Evolutionary conservation across 1,140 invertebrate species (phyloP).

Genomic region (Lordiphosa stackelbergi): DNA sequence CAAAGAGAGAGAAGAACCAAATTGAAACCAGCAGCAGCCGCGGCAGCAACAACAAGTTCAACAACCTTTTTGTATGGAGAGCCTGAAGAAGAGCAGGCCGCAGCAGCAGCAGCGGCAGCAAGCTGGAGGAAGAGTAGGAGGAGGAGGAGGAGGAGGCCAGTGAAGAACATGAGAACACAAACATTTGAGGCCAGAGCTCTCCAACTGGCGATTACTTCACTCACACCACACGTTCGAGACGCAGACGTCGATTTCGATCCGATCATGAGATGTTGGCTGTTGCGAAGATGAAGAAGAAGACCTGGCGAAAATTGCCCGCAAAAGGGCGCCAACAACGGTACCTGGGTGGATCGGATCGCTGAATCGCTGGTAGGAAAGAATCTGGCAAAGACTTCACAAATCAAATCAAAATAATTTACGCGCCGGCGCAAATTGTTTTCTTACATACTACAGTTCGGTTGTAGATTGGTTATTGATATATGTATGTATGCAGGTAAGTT

Average conservation of each 20-base stretch:
- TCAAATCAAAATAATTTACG: constrained; percentile 68
- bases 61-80: constrained; percentile 48
- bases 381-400: constrained; percentile 53
- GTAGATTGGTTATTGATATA: constrained; percentile 28
- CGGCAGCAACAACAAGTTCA: constrained; percentile 53
- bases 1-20: constrained; percentile 16
- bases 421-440: constrained; percentile 53
- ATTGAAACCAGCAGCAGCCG: constrained; percentile 35
- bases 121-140: neutral
- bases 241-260: constrained; percentile 42
- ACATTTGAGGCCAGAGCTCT: constrained; percentile 43
- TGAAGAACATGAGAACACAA: constrained; percentile 44
- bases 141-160: neutral
- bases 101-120: neutral
- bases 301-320: constrained; percentile 59
- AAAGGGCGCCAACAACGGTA: constrained; percentile 68
- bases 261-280: constrained; percentile 55
- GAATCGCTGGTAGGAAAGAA: constrained; percentile 15
- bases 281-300: constrained; percentile 21
- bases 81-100: constrained; percentile 23
- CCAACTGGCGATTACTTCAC: constrained; percentile 67
- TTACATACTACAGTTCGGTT: constrained; percentile 8
- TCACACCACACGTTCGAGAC: constrained; percentile 43
- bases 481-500: too few relatives aligned
- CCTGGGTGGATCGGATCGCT: constrained; percentile 20